Evolutionary conservation across 2,113 vertebrate genomes (phyloP).

Genomic region (Miniopterus natalensis): DNA sequence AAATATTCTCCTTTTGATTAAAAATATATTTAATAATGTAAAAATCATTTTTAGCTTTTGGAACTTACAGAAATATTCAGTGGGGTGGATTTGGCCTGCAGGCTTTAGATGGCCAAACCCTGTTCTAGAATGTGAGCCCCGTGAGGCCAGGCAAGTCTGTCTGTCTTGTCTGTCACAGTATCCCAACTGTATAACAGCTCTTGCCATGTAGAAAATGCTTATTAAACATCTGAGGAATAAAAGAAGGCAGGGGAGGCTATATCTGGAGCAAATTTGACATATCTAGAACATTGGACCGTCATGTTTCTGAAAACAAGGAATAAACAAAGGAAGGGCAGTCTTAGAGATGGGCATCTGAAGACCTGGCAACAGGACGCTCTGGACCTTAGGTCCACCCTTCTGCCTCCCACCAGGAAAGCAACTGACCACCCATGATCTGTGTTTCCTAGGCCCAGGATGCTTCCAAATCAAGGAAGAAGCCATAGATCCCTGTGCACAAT

Average conservation of each 20-base stretch:
- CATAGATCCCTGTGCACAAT: rapidly evolving
- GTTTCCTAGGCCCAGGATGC: background rate
- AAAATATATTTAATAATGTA: background rate
- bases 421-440: background rate
- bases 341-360: background rate
- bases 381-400: background rate
- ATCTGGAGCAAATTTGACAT: background rate
- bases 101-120: background rate
- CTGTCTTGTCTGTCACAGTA: background rate
- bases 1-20: background rate
- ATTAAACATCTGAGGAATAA: background rate
- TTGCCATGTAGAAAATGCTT: background rate
- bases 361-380: background rate
- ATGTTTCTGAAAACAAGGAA: slow-evolving; percentile 17
- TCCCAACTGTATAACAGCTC: background rate
- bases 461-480: background rate
- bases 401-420: background rate
- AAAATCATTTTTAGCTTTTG: background rate
- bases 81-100: too few species aligned
- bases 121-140: background rate
- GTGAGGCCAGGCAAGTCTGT: background rate
- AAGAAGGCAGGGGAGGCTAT: background rate
- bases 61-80: background rate
- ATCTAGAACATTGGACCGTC: background rate
- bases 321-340: background rate